phyloP scores from a whole-genome alignment of 2,113 vertebrate species.

The Tenrec ecaudatus region DNA sequence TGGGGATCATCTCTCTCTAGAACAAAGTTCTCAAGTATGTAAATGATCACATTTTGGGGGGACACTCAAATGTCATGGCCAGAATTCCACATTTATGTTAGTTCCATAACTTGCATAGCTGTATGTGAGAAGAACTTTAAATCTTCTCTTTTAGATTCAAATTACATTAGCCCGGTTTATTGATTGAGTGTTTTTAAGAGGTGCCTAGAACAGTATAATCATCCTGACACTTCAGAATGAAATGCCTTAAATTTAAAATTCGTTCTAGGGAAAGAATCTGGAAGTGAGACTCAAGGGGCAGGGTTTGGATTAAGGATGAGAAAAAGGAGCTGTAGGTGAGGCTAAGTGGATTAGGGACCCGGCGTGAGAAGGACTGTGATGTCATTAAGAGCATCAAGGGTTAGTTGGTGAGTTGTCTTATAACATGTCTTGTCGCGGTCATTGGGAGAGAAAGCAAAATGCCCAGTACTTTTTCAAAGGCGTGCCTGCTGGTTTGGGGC shows the following conservation, averaged over 20 bases:
- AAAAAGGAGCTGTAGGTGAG: background rate
- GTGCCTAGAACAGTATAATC: background rate
- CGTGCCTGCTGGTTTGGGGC: background rate
- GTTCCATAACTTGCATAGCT: background rate
- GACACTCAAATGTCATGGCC: constrained; percentile 34
- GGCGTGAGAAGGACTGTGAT: background rate
- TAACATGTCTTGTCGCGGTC: background rate
- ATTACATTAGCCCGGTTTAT: constrained; percentile 8
- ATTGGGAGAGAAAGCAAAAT: constrained; percentile 17
- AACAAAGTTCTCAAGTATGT: background rate
- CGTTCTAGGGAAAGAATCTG: background rate
- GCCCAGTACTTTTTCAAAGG: background rate
- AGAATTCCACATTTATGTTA: constrained; percentile 24
- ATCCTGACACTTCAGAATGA: background rate
- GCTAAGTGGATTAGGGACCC: background rate
- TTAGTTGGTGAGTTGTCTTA: background rate
- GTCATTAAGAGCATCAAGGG: background rate
- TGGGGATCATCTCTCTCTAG: constrained; percentile 3
- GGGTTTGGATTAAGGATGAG: constrained; percentile 12
- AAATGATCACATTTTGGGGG: background rate
- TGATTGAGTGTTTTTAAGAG: background rate
- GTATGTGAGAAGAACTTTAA: background rate
- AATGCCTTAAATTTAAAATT: background rate
- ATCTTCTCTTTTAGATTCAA: background rate
- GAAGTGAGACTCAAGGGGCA: background rate